Evolutionary conservation across 2,888 invertebrate species (phyloP).

Genomic region (Tachystola acroxantha): DNA sequence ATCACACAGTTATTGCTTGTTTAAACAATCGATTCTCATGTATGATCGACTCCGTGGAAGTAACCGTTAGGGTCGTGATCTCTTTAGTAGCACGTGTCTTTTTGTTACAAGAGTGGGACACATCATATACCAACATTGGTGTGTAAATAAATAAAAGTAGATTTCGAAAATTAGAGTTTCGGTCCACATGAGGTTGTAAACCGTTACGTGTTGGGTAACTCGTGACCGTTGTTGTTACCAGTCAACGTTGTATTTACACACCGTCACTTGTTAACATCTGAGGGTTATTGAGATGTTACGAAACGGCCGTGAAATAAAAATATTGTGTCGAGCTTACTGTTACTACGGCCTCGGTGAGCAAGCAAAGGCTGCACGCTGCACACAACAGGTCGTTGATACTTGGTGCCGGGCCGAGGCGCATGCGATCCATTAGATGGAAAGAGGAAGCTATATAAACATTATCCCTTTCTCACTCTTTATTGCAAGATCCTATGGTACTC

Average conservation of each 20-base stretch:
- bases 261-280: slow-evolving; percentile 34
- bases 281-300: slow-evolving; percentile 60
- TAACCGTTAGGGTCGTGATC: slow-evolving; percentile 57
- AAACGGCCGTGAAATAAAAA: slow-evolving; percentile 70
- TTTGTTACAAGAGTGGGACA: slow-evolving; percentile 12
- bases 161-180: too few relatives aligned
- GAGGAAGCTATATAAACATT: slow-evolving; percentile 63
- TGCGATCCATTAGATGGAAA: slow-evolving; percentile 44
- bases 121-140: too few relatives aligned
- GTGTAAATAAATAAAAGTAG: too few relatives aligned
- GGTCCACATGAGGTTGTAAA: too few relatives aligned
- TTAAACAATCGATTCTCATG: slow-evolving; percentile 54
- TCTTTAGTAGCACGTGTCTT: slow-evolving; percentile 38
- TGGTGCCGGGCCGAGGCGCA: slow-evolving; percentile 33
- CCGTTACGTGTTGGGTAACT: slow-evolving; percentile 17
- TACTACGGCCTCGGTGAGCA: slow-evolving; percentile 51
- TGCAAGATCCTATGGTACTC: slow-evolving; percentile 26
- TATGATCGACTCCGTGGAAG: slow-evolving; percentile 34
- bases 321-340: slow-evolving; percentile 46
- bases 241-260: slow-evolving; percentile 40
- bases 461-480: slow-evolving; percentile 34
- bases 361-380: slow-evolving; percentile 42
- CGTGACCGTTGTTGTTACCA: slow-evolving; percentile 25
- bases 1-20: slow-evolving; percentile 31
- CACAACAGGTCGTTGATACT: slow-evolving; percentile 67